Percentiles rank a stretch among this genome's conserved stretches.
phyloP scores from a whole-genome alignment of 2,888 invertebrate species.

The Deladenus siricidicola region DNA sequence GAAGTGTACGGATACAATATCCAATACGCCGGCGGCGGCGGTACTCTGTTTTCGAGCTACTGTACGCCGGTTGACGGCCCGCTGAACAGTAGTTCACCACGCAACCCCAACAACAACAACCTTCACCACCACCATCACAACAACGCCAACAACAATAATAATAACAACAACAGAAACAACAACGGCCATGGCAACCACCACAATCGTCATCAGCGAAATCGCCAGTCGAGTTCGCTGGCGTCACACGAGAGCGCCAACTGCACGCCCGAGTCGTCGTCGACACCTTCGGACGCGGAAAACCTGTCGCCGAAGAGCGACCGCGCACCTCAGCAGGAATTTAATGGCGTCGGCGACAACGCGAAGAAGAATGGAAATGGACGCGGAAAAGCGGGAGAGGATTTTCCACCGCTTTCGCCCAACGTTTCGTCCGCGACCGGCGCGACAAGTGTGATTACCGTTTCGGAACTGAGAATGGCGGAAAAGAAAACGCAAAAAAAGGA shows the following conservation, averaged over 20 bases:
- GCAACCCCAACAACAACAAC: too few relatives aligned
- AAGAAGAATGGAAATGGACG: not conserved
- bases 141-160: too few relatives aligned
- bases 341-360: not conserved
- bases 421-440: too few relatives aligned
- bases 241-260: constrained; percentile 6
- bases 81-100: too few relatives aligned
- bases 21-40: not conserved
- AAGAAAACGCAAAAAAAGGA: not conserved
- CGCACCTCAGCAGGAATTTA: not conserved
- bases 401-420: too few relatives aligned
- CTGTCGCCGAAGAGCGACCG: not conserved
- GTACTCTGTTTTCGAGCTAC: too few relatives aligned
- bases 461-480: not conserved
- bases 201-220: too few relatives aligned
- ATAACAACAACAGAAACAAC: too few relatives aligned
- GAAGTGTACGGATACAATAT: not conserved
- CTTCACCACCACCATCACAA: too few relatives aligned
- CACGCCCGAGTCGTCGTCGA: constrained; percentile 1
- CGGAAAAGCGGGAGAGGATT: not conserved
- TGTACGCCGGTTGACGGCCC: too few relatives aligned
- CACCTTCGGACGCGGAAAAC: not conserved
- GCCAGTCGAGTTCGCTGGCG: constrained; percentile 1
- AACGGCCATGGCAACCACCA: too few relatives aligned
- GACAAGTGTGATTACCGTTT: not conserved